A percentile compares a stretch with the other conserved stretches of the same genome.
Conservation (phyloP, 2,113 vertebrate genomes). For the Nothoprocta perdicaria region DNA sequence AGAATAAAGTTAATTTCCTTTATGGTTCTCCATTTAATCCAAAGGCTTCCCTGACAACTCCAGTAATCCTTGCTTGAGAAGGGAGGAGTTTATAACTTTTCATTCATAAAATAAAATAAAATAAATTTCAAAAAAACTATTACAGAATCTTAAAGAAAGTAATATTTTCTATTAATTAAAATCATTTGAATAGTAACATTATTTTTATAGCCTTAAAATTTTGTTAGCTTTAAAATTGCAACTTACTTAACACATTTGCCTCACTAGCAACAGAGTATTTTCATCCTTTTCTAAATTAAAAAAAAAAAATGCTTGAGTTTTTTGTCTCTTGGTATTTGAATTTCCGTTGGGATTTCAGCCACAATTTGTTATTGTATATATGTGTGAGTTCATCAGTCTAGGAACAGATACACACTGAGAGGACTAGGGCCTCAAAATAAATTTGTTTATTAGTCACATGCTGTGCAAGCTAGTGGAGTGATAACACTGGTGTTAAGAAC, state of each 20-base stretch:
- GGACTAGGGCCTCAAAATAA: slow-evolving; percentile 27
- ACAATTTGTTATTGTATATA: background rate
- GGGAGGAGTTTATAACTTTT: background rate
- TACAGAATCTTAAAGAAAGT: background rate
- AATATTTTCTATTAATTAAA: background rate
- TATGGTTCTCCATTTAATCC: background rate
- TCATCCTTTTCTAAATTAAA: background rate
- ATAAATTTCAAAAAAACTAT: background rate
- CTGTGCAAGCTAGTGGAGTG: background rate
- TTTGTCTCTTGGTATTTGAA: background rate
- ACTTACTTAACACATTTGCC: background rate
- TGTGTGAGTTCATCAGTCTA: background rate
- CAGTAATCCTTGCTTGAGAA: background rate
- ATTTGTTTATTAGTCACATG: slow-evolving; percentile 52
- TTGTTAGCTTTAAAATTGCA: background rate
- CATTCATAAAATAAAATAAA: background rate
- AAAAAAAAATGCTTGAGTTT: background rate
- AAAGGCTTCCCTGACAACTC: background rate
- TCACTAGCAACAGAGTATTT: background rate
- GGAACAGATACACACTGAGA: slow-evolving; percentile 8
- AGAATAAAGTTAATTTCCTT: background rate
- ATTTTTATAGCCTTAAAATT: background rate
- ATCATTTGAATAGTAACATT: background rate
- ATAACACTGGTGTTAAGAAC: background rate
- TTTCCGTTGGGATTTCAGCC: slow-evolving; percentile 33